Conservation (phyloP, 2,797 vertebrate species). For the Poecilia velifera region DNA sequence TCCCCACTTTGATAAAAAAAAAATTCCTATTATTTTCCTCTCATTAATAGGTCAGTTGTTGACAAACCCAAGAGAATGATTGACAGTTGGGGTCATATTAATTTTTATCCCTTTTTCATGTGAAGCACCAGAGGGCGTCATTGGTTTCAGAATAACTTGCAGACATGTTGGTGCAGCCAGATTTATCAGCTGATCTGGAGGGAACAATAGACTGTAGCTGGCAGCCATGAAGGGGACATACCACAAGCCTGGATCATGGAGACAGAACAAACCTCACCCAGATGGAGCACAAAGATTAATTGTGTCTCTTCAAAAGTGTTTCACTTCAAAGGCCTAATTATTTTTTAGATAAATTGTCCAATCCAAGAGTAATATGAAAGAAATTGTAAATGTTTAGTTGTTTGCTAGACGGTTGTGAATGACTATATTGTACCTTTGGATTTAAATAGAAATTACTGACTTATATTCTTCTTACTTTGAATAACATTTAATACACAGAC, state of each 20-base stretch:
- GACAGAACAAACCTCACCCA: not conserved
- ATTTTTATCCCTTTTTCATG: not conserved
- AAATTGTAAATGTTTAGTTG: not conserved
- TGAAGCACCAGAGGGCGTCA: slow-evolving; percentile 2
- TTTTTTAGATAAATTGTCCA: not conserved
- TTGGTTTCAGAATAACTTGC: not conserved
- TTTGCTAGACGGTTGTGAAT: not conserved
- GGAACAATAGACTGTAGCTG: not conserved
- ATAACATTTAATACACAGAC: not conserved
- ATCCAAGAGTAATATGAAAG: not conserved
- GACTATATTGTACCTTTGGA: not conserved
- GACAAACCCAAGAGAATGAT: no score
- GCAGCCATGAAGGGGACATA: not conserved
- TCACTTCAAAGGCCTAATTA: not conserved
- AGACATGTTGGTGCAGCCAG: not conserved
- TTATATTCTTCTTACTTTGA: not conserved
- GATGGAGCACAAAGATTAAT: not conserved
- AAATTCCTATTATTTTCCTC: no score
- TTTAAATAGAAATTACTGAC: not conserved
- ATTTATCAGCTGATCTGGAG: not conserved
- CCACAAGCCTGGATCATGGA: not conserved
- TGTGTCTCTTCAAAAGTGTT: not conserved
- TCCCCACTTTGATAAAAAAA: no score
- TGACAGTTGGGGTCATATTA: no score
- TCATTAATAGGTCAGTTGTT: no score